Conservation (phyloP, 2,888 invertebrate genomes). For the Balanococcus diminutus region DNA sequence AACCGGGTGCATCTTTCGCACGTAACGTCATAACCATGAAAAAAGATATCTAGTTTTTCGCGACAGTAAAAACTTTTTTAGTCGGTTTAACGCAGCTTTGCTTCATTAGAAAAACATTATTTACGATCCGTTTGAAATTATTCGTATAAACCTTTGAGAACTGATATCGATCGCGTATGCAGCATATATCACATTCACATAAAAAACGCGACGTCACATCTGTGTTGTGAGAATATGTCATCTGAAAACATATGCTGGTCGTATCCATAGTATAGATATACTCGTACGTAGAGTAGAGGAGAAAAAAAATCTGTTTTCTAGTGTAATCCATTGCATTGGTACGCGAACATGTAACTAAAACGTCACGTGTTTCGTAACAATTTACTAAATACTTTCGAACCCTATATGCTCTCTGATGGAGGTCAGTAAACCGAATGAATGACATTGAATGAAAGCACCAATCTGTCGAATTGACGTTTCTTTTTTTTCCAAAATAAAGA, state of each 20-base stretch:
- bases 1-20: neutral
- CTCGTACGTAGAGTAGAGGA: neutral
- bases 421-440: conserved; percentile 48
- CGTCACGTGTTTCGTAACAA: conserved; percentile 39
- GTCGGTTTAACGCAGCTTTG: neutral
- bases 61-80: conserved; percentile 10
- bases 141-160: neutral
- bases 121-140: neutral
- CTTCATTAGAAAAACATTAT: conserved; percentile 17
- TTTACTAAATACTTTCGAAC: conserved; percentile 25
- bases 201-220: conserved; percentile 2
- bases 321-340: neutral
- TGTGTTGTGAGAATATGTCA: conserved; percentile 18
- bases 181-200: neutral
- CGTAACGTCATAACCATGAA: neutral
- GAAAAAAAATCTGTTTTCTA: neutral
- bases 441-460: conserved; percentile 45
- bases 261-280: neutral
- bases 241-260: neutral
- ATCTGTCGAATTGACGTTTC: conserved; percentile 41
- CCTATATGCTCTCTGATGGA: conserved; percentile 27
- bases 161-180: neutral
- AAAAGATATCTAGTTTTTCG: neutral
- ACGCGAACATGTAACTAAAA: conserved; percentile 19
- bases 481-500: neutral